These are phyloP conservation scores for Prionailurus viverrinus DNA, from an alignment of 2,113 vertebrate genomes.

Conservation along the genomic window DNA sequence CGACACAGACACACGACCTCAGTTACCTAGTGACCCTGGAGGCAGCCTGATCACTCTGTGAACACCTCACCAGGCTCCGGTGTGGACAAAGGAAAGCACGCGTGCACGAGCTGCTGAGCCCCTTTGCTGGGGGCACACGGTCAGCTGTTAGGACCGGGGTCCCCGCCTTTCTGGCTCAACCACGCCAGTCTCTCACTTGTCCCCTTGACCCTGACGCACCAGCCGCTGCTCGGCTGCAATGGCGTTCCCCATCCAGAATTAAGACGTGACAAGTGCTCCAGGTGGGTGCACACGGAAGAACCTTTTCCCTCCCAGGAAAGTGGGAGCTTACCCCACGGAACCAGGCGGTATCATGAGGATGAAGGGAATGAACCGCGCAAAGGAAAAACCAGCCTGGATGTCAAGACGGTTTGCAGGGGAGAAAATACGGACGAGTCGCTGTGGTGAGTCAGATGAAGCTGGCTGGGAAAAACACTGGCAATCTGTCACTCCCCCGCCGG, in stretches of 20 bases:
- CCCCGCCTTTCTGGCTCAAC: neutral
- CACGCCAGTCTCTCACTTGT: neutral
- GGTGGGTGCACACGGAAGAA: neutral
- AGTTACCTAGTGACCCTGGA: too few relatives aligned
- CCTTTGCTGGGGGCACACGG: fast-evolving
- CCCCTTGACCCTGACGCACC: neutral
- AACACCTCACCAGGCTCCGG: fast-evolving
- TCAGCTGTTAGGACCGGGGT: fast-evolving
- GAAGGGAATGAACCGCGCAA: neutral
- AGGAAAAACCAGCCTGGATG: neutral
- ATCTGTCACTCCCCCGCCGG: neutral
- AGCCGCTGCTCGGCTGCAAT: neutral
- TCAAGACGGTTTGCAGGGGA: neutral
- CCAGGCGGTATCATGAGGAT: neutral
- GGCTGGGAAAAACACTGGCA: neutral
- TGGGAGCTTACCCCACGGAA: neutral
- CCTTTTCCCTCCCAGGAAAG: neutral
- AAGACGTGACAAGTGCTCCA: neutral
- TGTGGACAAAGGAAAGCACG: neutral
- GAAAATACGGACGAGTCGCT: fast-evolving
- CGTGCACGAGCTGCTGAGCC: fast-evolving
- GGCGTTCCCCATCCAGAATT: neutral
- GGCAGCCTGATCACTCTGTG: fast-evolving
- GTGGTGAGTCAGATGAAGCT: neutral
- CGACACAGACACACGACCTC: neutral